These are phyloP conservation scores for Catalaphyllia jardinei DNA, from an alignment of 64 coral and sea anemone genomes.

Conservation along the genomic window DNA sequence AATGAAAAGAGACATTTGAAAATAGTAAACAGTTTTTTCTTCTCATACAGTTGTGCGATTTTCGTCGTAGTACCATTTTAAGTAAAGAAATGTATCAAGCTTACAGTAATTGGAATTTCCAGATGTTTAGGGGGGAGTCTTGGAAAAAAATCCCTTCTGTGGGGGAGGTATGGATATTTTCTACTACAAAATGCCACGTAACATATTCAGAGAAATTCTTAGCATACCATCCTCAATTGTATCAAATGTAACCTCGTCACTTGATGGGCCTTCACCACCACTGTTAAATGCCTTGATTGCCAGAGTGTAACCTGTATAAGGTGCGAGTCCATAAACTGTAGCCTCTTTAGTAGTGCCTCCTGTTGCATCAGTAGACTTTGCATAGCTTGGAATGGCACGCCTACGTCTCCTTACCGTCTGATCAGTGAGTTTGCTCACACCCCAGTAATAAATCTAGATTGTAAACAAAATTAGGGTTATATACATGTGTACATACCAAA, in stretches of 20 bases:
- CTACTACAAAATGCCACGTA: background rate
- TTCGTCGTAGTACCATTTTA: too few species aligned
- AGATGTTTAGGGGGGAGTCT: too few species aligned
- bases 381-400: slow-evolving; percentile 60
- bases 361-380: slow-evolving; percentile 1
- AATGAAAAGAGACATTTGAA: too few species aligned
- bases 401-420: slow-evolving; percentile 19
- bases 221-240: slow-evolving; percentile 56
- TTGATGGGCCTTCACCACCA: slow-evolving; percentile 74
- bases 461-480: too few species aligned
- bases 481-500: too few species aligned
- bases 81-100: too few species aligned
- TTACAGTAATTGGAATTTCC: too few species aligned
- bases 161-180: too few species aligned
- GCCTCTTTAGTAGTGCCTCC: background rate
- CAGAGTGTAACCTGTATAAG: slow-evolving; percentile 51
- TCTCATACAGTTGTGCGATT: too few species aligned
- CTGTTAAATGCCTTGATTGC: slow-evolving; percentile 81
- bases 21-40: too few species aligned
- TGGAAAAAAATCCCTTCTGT: too few species aligned
- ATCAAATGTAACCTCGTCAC: slow-evolving; percentile 25
- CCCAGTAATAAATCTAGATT: slow-evolving; percentile 59
- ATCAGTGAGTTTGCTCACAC: background rate
- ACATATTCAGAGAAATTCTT: background rate
- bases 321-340: slow-evolving; percentile 45